Evolutionary conservation across 2,888 invertebrate species (phyloP).

Genomic region (Luperina testacea): DNA sequence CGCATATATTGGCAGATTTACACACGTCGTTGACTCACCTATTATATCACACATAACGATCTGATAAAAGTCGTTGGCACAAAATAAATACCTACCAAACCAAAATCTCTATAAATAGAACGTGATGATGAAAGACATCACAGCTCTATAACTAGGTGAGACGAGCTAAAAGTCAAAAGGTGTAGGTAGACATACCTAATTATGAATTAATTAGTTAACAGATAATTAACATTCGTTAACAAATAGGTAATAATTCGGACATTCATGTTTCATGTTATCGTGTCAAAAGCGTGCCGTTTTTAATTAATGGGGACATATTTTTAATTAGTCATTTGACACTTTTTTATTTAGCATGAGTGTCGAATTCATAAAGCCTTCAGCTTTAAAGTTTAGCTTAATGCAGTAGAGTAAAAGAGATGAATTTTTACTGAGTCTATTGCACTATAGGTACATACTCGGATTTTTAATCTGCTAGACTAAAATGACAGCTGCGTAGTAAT

Average conservation of each 20-base stretch:
- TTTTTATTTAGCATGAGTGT: not conserved
- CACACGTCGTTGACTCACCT: slow-evolving; percentile 2
- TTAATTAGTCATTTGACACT: not conserved
- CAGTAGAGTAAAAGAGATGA: not conserved
- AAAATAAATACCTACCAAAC: slow-evolving; percentile 11
- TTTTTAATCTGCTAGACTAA: not conserved
- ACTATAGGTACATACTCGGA: not conserved
- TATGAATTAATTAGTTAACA: slow-evolving; percentile 4
- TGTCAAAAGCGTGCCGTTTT: slow-evolving; percentile 31
- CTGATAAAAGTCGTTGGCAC: not conserved
- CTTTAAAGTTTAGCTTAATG: not conserved
- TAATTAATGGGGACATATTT: not conserved
- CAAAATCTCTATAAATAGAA: slow-evolving; percentile 9
- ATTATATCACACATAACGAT: slow-evolving; percentile 38
- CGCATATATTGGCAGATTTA: slow-evolving; percentile 11
- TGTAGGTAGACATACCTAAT: slow-evolving; percentile 2
- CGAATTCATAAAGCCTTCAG: not conserved
- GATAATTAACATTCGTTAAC: not conserved
- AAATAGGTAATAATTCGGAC: slow-evolving; percentile 29
- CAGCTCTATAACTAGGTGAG: not conserved
- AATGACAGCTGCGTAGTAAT: not conserved
- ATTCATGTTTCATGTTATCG: slow-evolving; percentile 28
- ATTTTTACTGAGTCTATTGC: not conserved
- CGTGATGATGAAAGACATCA: not conserved
- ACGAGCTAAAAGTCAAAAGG: slow-evolving; percentile 4